Conservation (phyloP, 2,113 vertebrate genomes). For the Cercopithecus mona region DNA sequence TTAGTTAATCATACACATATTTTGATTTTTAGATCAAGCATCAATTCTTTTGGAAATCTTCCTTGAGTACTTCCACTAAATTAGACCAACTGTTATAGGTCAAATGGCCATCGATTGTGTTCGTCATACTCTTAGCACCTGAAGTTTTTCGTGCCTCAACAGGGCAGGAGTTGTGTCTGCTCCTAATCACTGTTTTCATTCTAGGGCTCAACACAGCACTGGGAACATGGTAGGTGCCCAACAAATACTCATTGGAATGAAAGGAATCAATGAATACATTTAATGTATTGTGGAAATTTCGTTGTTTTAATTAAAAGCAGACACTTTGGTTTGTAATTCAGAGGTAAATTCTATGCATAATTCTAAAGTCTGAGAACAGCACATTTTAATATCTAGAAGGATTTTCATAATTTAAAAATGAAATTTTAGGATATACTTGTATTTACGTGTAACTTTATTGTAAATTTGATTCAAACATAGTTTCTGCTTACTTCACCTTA, state of each 20-base stretch:
- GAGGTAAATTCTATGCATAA: background rate
- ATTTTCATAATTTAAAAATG: background rate
- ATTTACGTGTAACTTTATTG: background rate
- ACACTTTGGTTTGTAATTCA: conserved; percentile 3
- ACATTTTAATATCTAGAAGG: background rate
- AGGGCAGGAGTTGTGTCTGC: background rate
- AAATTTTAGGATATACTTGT: background rate
- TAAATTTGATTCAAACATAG: background rate
- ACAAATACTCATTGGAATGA: background rate
- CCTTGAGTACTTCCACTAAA: background rate
- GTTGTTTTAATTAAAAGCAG: conserved; percentile 18
- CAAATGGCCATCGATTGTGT: background rate
- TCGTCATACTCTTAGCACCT: background rate
- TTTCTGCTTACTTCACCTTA: background rate
- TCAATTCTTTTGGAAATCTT: background rate
- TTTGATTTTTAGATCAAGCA: background rate
- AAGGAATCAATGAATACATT: background rate
- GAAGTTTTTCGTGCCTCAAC: background rate
- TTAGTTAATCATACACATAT: background rate
- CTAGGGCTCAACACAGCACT: background rate
- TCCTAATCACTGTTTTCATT: background rate
- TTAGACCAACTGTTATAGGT: background rate
- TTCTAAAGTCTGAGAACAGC: background rate
- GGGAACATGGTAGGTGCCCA: background rate
- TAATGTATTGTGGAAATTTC: background rate